Conservation (phyloP, 2,113 vertebrate genomes). For the Noturus placidus region DNA sequence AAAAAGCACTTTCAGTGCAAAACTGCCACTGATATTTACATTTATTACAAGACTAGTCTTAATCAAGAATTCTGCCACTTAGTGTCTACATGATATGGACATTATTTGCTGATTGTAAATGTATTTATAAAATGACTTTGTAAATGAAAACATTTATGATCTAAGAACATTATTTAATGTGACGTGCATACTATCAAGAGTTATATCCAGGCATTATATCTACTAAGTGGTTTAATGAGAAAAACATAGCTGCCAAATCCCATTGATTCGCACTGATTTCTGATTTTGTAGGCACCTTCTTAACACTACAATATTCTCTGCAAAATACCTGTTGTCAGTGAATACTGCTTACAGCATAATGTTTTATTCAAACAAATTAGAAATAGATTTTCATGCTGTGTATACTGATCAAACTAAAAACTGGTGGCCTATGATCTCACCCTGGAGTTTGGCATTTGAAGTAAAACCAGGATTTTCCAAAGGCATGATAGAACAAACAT, state of each 20-base stretch:
- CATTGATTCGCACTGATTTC: not conserved
- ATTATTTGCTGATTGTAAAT: slow-evolving; percentile 37
- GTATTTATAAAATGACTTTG: slow-evolving; percentile 39
- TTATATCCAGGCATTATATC: slow-evolving; percentile 9
- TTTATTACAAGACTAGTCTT: not conserved
- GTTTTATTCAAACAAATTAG: not conserved
- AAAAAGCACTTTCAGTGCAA: not conserved
- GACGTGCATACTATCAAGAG: slow-evolving; percentile 10
- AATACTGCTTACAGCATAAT: not conserved
- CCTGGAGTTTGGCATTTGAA: not conserved
- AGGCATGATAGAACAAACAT: not conserved
- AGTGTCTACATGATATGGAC: not conserved
- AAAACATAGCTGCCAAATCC: not conserved
- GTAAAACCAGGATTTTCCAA: not conserved
- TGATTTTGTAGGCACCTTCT: not conserved
- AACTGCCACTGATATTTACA: not conserved
- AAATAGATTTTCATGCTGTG: not conserved
- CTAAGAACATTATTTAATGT: slow-evolving; percentile 17
- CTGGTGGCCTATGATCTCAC: not conserved
- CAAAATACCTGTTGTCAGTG: not conserved
- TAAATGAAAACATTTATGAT: slow-evolving; percentile 21
- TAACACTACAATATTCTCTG: not conserved
- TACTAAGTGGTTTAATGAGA: slow-evolving; percentile 13
- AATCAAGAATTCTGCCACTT: not conserved
- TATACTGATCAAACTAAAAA: not conserved